Conservation (phyloP, 1,140 invertebrate species). For the Megalopta genalis region DNA sequence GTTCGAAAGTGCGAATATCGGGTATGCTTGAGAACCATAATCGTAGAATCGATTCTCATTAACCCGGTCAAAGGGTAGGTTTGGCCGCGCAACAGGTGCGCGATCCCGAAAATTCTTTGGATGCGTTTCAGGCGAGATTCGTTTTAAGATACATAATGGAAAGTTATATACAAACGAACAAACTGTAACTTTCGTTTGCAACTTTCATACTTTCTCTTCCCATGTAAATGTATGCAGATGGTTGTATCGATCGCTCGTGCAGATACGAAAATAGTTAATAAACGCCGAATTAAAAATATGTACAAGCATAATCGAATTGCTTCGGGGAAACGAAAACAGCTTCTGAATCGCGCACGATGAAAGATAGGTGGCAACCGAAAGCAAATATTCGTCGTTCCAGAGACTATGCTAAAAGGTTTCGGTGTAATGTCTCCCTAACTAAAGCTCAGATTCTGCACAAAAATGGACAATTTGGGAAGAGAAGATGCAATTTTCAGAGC, state of each 20-base stretch:
- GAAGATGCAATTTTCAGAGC: no score
- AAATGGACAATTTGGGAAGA: no score
- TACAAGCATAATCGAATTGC: neutral
- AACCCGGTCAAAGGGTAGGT: conserved; percentile 13
- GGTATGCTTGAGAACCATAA: conserved; percentile 18
- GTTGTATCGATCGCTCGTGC: neutral
- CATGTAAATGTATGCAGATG: neutral
- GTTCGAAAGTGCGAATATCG: conserved; percentile 13
- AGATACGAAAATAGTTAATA: neutral
- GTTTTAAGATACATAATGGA: neutral
- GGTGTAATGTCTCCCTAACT: no score
- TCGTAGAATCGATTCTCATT: conserved; percentile 16
- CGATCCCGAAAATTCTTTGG: conserved; percentile 21
- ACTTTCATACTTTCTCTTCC: conserved; percentile 2
- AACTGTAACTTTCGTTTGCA: neutral
- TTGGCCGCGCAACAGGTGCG: conserved; percentile 34
- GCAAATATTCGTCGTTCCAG: no score
- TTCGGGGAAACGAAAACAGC: neutral
- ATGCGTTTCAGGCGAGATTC: conserved; percentile 20
- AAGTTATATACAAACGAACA: neutral
- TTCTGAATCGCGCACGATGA: neutral
- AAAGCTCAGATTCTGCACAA: no score
- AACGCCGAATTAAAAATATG: neutral
- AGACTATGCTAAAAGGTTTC: no score
- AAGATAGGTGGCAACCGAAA: no score